Evolutionary conservation across 2,888 invertebrate genomes (phyloP), one percentile per base, ranked within the genome.

Genomic region (Pyrrhosoma nymphula): DNA sequence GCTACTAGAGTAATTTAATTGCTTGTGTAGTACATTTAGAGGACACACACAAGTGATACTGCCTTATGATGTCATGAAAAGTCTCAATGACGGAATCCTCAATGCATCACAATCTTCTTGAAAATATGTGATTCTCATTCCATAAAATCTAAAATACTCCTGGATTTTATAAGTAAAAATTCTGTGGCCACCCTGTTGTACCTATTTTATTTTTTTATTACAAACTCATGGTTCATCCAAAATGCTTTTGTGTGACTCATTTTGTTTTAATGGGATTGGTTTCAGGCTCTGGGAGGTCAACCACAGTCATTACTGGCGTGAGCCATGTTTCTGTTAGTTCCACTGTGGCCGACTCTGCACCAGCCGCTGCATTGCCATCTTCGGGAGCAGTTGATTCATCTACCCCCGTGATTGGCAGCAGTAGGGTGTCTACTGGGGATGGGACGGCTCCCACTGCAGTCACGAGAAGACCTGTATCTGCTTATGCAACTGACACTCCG

Each of bases 381-480:
- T 4, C 69, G 8, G 63, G 26, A 23, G n/a, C 69, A 26, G 18
- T 30, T 47, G 93, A 93, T 39, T 14, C 69, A 10, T n/a, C 93
- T 14, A 12, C 93, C 26, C 10, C 93, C 14, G 39, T 35, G 3
- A 16, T 75, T 18, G 20, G 16, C 47, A 93, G 47, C 69, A 93
- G 93, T 47, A 69, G 93, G 55, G 39, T 69, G 26, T 47, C 93
- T 0, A 47, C 10, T 14, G 93, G 69, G 26, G 39, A 63, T 47
- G 69, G 69, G 39, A 60, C 39, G 20, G 82, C 93, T 60, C 93
- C 93, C 0, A 93, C 93, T 12, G 93, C 93, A 47, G n/a, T 93
- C 14, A 69, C 93, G 20, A 93, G 93, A n/a, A 93, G 93, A 47
- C 93, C 93, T 2, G 69, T 93, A 20, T 93, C 93, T 16, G 93